phyloP scores from a whole-genome alignment of 2,888 invertebrate species.

The Hypomecis punctinalis region DNA sequence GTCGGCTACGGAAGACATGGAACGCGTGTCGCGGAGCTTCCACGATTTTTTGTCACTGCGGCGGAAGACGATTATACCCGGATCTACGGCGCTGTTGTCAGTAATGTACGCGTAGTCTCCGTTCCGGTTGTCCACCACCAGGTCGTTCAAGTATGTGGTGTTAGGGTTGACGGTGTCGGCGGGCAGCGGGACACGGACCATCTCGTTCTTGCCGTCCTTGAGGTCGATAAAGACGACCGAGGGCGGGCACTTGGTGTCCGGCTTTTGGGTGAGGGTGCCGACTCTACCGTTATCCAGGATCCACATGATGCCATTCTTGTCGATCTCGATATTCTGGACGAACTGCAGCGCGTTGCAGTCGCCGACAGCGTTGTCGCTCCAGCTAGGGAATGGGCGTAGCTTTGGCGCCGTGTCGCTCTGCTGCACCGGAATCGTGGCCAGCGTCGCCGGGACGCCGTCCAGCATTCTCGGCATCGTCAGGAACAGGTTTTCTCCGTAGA shows the following conservation, averaged over 20 bases:
- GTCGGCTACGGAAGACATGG: conserved; percentile 86
- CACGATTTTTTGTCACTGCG: conserved; percentile 87
- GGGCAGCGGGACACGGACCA: conserved; percentile 87
- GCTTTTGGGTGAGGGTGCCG: conserved; percentile 84
- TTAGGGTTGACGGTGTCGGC: conserved; percentile 83
- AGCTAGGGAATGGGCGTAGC: conserved; percentile 89
- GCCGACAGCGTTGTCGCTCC: conserved; percentile 87
- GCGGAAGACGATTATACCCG: conserved; percentile 90
- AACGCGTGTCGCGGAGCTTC: conserved; percentile 87
- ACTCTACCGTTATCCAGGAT: conserved; percentile 88
- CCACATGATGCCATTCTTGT: conserved; percentile 88
- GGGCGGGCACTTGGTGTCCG: conserved; percentile 86
- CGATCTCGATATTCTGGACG: conserved; percentile 90
- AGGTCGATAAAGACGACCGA: conserved; percentile 89
- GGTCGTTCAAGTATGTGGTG: conserved; percentile 88
- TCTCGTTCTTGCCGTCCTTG: conserved; percentile 82
- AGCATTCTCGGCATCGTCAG: conserved; percentile 89
- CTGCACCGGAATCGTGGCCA: conserved; percentile 84
- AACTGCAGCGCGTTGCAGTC: conserved; percentile 89
- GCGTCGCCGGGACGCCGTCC: conserved; percentile 89
- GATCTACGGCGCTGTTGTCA: conserved; percentile 88
- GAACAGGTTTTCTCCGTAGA: conserved; percentile 88
- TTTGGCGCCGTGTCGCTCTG: conserved; percentile 83
- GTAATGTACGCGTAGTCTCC: conserved; percentile 90
- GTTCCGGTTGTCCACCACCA: conserved; percentile 89